Base-by-base conservation (phyloP, 1,140 invertebrate species). In the Ericerus pela region DNA sequence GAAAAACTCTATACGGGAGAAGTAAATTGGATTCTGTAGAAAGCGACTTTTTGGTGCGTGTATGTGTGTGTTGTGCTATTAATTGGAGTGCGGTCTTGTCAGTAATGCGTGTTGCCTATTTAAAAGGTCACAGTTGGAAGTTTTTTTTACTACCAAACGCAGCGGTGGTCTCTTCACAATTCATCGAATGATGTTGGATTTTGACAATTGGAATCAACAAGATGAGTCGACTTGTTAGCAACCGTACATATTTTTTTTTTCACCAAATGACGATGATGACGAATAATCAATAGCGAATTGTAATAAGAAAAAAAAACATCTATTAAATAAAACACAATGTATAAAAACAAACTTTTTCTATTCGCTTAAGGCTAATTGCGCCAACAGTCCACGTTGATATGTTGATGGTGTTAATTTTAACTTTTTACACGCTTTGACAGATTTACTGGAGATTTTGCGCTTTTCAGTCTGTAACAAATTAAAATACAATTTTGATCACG, bases 391-490 rank as follows among this genome's bases (percentile, higher is more conserved):
- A 6, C 20, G 6, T 4, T 18, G 37, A 5, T 16, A 4, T 22
- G 36, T 2, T 10, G 24, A 12, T 28, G 18, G 18, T 29, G 36
- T 41, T 41, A 53, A 54, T 47, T 54, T 58, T 36, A 58, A 11
- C 51, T 38, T 59, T 24, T 59, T 59, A 14, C 22, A 12, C 26
- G 22, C 31, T 0, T 1, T n/a, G 2, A 52, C 16, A 11, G 33
- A 31, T 6, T 14, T 38, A 11, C 22, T 18, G 10, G 24, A 24
- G 12, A 18, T 26, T 55, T 68, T 69, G 33, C 67, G 60, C 63
- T 70, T 70, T 5, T 62, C 57, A 12, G 24, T 36, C 65, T 67
- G 41, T 55, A 64, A 65, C 51, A 56, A 41, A 47, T 55, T 59
- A 58, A 51, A 55, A 33, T 56, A 29, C 43, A 27, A 20, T 43